phyloP scores from a whole-genome alignment of 2,797 vertebrate species.

The Erpetoichthys calabaricus region DNA sequence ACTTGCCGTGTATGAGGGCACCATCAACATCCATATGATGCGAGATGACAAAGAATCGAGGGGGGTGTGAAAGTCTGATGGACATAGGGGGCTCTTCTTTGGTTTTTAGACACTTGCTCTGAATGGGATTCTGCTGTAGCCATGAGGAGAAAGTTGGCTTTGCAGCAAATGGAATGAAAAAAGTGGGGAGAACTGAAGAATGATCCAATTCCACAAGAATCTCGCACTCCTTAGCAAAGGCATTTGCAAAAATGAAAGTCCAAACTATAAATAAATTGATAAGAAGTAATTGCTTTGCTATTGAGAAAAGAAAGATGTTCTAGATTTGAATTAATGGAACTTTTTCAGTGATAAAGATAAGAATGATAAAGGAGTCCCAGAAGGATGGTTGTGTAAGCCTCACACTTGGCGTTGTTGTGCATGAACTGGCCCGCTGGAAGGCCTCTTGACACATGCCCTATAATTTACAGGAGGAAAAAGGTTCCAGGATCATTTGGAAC shows the following conservation, averaged over 20 bases:
- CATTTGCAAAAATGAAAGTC: background rate
- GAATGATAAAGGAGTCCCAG: background rate
- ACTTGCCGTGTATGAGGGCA: too few relatives aligned
- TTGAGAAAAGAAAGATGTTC: background rate
- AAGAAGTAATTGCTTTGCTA: background rate
- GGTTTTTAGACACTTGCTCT: too few relatives aligned
- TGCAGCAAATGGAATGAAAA: too few relatives aligned
- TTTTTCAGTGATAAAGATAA: background rate
- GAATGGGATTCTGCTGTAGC: too few relatives aligned
- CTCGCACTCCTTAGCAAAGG: background rate
- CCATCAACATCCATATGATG: too few relatives aligned
- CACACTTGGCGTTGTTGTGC: conserved; percentile 3
- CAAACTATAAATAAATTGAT: background rate
- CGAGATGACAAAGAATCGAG: too few relatives aligned
- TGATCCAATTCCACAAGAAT: conserved; percentile 1
- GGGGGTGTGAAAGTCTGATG: too few relatives aligned
- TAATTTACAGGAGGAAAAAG: background rate
- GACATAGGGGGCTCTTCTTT: too few relatives aligned
- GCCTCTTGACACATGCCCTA: background rate
- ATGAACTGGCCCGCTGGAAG: conserved; percentile 4
- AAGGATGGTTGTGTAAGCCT: background rate
- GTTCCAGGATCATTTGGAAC: conserved; percentile 5
- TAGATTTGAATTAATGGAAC: conserved; percentile 1
- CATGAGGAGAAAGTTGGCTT: too few relatives aligned
- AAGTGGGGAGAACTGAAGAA: background rate